Evolutionary conservation across 2,113 vertebrate species (phyloP), one percentile per base, ranked within the genome.

Genomic region (Calypte anna): DNA sequence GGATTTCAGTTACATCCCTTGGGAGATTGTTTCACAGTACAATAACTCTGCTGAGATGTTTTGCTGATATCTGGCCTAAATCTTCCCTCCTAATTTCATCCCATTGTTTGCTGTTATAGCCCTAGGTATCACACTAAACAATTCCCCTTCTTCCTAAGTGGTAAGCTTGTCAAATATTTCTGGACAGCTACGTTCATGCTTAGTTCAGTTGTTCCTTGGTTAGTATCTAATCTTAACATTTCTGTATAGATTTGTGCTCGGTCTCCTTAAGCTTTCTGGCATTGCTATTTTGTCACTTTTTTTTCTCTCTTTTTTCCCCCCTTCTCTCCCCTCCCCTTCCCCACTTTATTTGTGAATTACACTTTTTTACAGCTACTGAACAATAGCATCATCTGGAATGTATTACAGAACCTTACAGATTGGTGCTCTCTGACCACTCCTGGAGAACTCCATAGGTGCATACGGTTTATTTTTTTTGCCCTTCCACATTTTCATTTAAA

Each of bases 21-120:
- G 87, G 90, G 87, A 95, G 84, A 48, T 77, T 87, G 90, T 94
- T 96, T 94, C 82, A 74, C 84, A 95, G 70, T 38, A 61, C 93
- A 95, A 77, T 88, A 88, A 94, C 75, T 91, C 81, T 91, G 31
- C 53, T 80, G 81, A 12, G 13, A 80, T 82, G 31, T 76, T 95
- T 85, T 94, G 51, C 82, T 94, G 82, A 70, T 97, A 82, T 80
- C 78, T 85, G 87, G 70, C 84, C 67, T 59, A 85, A 93, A 94
- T 63, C 82, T 95, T 90, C 76, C 63, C 55, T 88, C 59, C 84
- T 94, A 86, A 95, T 95, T 96, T 94, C 84, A 53, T 82, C 44
- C 53, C 48, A 80, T 93, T 92, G 86, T 91, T 94, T 94, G 63
- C 76, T 59, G 48, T 80, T 90, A 36, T 62, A 81, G 92, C 85